Conservation (phyloP, 2,888 invertebrate species). For the Bembecia ichneumoniformis region DNA sequence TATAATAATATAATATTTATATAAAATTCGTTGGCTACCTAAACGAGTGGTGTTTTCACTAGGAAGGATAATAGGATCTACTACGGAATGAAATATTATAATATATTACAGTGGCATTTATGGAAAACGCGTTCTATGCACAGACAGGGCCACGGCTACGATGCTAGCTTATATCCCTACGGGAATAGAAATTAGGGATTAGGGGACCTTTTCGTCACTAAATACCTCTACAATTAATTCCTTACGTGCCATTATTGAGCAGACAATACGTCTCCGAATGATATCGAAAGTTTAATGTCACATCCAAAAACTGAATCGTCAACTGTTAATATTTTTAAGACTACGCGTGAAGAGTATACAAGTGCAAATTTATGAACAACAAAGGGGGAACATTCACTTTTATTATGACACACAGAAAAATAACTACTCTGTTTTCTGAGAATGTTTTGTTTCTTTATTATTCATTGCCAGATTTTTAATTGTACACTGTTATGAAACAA, state of each 20-base stretch:
- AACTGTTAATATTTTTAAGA: no score
- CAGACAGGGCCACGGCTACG: constrained; percentile 23
- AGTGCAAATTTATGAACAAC: no score
- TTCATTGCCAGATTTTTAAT: no score
- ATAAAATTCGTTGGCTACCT: constrained; percentile 71
- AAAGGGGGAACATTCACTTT: no score
- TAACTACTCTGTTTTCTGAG: no score
- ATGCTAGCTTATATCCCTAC: constrained; percentile 47
- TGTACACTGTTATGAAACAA: no score
- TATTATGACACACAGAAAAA: no score
- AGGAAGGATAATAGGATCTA: constrained; percentile 51
- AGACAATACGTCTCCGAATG: constrained; percentile 39
- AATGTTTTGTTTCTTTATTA: no score
- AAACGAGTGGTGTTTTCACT: constrained; percentile 51
- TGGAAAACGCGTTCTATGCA: constrained; percentile 2
- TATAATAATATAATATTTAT: constrained; percentile 18
- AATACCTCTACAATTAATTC: constrained; percentile 56
- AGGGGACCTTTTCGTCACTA: constrained; percentile 23
- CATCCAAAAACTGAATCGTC: no score
- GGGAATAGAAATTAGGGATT: constrained; percentile 46
- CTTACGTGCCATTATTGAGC: constrained; percentile 62
- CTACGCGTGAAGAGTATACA: no score
- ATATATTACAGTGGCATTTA: constrained; percentile 11
- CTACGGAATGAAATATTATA: constrained; percentile 51
- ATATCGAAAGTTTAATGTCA: no score